These are phyloP conservation scores for Tetragonula clypearis DNA, from an alignment of 1,140 invertebrate genomes.

Conservation along the genomic window DNA sequence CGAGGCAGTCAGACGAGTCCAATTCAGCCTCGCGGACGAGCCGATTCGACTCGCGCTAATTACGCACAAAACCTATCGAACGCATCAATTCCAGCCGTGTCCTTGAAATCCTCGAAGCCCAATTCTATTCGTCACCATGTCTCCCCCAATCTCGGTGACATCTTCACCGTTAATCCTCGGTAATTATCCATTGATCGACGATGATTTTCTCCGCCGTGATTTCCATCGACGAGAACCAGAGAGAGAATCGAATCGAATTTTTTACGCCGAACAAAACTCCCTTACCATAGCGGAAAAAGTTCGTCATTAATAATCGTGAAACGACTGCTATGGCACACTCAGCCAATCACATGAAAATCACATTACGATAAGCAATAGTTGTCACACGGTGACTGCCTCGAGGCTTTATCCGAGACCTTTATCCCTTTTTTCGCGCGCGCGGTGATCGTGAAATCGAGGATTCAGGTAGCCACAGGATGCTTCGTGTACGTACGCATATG, in stretches of 20 bases:
- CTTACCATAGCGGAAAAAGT: too few relatives aligned
- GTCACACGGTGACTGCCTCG: conserved; percentile 53
- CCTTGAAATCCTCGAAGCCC: conserved; percentile 26
- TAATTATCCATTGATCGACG: conserved; percentile 38
- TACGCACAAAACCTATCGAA: not conserved
- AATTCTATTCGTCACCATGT: not conserved
- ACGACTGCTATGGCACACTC: conserved; percentile 27
- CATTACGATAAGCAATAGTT: conserved; percentile 77
- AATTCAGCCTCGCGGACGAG: too few relatives aligned
- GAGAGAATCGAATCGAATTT: conserved; percentile 49
- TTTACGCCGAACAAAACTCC: conserved; percentile 57
- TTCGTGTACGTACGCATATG: conserved; percentile 59
- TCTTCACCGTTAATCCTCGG: conserved; percentile 30
- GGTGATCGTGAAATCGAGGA: conserved; percentile 30
- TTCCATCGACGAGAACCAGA: too few relatives aligned
- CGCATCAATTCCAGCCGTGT: not conserved
- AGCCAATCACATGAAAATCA: conserved; percentile 74
- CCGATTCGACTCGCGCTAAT: not conserved
- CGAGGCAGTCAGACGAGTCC: not conserved
- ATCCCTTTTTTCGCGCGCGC: not conserved
- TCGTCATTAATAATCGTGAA: conserved; percentile 66
- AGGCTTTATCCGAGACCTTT: not conserved
- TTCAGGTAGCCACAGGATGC: conserved; percentile 72
- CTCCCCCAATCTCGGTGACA: not conserved
- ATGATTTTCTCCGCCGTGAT: too few relatives aligned